These are phyloP conservation scores for Parnassius apollo DNA, from an alignment of 2,888 invertebrate genomes.

Conservation along the genomic window DNA sequence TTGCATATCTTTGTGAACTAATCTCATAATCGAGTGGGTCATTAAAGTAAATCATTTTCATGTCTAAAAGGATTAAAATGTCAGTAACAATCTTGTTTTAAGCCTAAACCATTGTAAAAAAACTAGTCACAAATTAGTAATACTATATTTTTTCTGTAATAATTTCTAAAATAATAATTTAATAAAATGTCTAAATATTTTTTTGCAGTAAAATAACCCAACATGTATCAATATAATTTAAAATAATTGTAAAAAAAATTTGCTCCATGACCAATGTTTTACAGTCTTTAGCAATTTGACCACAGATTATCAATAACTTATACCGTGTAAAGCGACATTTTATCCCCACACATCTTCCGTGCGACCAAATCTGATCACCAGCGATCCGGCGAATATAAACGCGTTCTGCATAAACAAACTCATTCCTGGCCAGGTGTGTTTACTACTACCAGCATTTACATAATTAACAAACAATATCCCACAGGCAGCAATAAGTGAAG, in stretches of 20 bases:
- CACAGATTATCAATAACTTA: conserved; percentile 12
- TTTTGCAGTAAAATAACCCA: not conserved
- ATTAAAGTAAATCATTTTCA: no score
- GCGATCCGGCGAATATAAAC: conserved; percentile 94
- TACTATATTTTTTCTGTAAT: not conserved
- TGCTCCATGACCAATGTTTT: not conserved
- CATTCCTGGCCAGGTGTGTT: conserved; percentile 89
- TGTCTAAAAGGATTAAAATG: no score
- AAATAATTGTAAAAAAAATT: not conserved
- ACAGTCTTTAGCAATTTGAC: not conserved
- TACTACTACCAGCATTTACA: conserved; percentile 75
- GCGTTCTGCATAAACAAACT: conserved; percentile 96
- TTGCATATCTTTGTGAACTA: not conserved
- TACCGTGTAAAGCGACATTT: conserved; percentile 26
- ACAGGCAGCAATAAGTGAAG: conserved; percentile 95
- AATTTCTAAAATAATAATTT: not conserved
- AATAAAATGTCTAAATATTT: not conserved
- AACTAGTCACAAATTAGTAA: no score
- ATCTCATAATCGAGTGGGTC: no score
- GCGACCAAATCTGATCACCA: conserved; percentile 97
- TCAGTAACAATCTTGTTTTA: no score
- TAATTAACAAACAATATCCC: conserved; percentile 97
- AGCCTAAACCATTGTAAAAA: no score
- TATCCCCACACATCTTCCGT: conserved; percentile 93
- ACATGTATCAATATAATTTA: not conserved